A percentile compares a stretch with the other conserved stretches of the same genome.
Conservation (phyloP, 2,888 invertebrate genomes). For the Germaria angustata region DNA sequence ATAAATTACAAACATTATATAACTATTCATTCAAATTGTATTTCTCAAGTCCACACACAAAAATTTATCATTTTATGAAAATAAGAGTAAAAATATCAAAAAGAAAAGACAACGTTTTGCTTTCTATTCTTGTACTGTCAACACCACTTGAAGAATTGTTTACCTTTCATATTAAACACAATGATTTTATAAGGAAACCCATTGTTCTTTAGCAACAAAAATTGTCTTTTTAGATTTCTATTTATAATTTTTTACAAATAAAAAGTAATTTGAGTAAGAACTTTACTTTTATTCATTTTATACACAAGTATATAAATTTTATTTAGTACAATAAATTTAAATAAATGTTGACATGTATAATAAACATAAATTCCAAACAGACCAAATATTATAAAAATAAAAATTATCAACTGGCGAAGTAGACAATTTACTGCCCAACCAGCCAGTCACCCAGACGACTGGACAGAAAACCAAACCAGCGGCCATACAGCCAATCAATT, state of each 20-base stretch:
- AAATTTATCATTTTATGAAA: slow-evolving; percentile 37
- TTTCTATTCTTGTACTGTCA: slow-evolving; percentile 50
- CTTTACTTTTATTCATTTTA: background rate
- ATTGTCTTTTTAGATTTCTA: background rate
- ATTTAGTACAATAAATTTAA: slow-evolving; percentile 69
- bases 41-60: background rate
- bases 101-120: slow-evolving; percentile 47
- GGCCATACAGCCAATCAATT: slow-evolving; percentile 36
- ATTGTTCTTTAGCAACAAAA: slow-evolving; percentile 36
- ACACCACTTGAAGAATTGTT: slow-evolving; percentile 52
- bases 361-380: slow-evolving; percentile 67
- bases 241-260: slow-evolving; percentile 2
- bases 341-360: slow-evolving; percentile 70
- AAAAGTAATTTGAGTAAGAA: slow-evolving; percentile 41
- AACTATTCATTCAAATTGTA: slow-evolving; percentile 41
- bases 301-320: slow-evolving; percentile 31
- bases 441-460: background rate
- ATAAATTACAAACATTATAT: slow-evolving; percentile 39
- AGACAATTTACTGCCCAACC: slow-evolving; percentile 42
- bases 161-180: slow-evolving; percentile 45
- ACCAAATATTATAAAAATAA: slow-evolving; percentile 3
- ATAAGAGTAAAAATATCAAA: background rate
- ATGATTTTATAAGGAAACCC: slow-evolving; percentile 29
- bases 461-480: background rate
- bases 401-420: slow-evolving; percentile 33